Base-by-base conservation (phyloP, 2,113 vertebrate genomes). In the Galemys pyrenaicus region DNA sequence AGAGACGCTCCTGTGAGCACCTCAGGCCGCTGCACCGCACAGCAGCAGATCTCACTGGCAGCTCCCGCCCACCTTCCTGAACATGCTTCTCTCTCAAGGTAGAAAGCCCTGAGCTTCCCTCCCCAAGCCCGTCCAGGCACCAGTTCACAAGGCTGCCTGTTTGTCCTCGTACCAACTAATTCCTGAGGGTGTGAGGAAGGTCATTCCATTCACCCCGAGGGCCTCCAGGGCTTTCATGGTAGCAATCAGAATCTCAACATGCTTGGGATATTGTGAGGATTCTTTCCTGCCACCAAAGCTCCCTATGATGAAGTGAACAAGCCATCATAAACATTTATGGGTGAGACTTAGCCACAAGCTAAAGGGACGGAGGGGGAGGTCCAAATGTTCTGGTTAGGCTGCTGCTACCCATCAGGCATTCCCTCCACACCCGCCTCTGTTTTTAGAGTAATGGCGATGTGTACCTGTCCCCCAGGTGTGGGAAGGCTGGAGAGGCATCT, bases 1-100 rank as follows among this genome's bases (percentile, higher is more conserved):
- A 3, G 54, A 35, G 35, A 19, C 37, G 6, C 3, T 9, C 3
- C 22, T 9, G 22, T 19, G 6, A 49, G 41, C 26, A 10, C 8
- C 8, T 0, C 6, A 12, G 39, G 30, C 35, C 15, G 49, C n/a
- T 9, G 6, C 32, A 0, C 1, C 0, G 9, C n/a, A 12, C 41
- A 13, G 54, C 71, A 4, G 10, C 30, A 1, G 17, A 26, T 41
- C 64, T 24, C 17, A 0, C 15, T 30, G 15, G 7, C 19, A 22
- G 13, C 6, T 35, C 60, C 51, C 3, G 2, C 2, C 54, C 19
- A 1, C 0, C 3, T 39, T 4, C 37, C 78, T 26, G 17, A 32
- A 28, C 16, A 44, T 12, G 10, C n/a, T 11, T 19, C 60, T 26
- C 9, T 49, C 60, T 17, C 60, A 2, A 41, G 26, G 22, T 30